Evolutionary conservation across 1,140 invertebrate genomes (phyloP).

Genomic region (Lanistes nyassanus): DNA sequence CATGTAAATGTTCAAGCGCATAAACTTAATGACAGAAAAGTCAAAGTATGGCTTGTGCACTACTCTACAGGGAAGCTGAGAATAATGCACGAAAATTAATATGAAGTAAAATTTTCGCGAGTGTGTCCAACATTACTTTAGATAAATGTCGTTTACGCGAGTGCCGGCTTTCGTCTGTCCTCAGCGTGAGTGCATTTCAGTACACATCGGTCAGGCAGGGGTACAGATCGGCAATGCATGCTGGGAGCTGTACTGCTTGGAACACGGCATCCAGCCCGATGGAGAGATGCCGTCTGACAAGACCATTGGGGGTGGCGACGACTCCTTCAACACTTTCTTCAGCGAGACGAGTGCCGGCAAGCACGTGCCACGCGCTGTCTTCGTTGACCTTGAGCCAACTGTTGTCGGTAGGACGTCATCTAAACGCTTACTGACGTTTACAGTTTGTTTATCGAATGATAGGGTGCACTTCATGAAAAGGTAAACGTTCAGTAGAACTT

Average conservation of each 20-base stretch:
- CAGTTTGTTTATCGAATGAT: too few species aligned
- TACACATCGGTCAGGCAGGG: constrained; percentile 88
- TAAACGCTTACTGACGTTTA: too few species aligned
- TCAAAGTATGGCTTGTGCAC: too few species aligned
- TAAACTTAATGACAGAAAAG: too few species aligned
- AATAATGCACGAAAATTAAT: too few species aligned
- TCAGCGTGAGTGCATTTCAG: constrained; percentile 80
- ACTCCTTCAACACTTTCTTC: constrained; percentile 92
- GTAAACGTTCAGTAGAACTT: too few species aligned
- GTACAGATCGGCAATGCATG: constrained; percentile 76
- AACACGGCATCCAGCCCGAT: constrained; percentile 89
- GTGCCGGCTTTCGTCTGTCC: not conserved
- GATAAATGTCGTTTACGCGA: too few species aligned
- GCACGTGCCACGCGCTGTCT: constrained; percentile 24
- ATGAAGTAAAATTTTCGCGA: too few species aligned
- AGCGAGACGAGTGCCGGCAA: constrained; percentile 79
- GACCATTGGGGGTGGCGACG: constrained; percentile 73
- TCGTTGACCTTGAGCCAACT: constrained; percentile 23
- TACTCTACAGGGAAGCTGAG: too few species aligned
- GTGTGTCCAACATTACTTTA: too few species aligned
- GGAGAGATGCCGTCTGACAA: constrained; percentile 70
- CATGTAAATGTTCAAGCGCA: too few species aligned
- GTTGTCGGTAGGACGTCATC: not conserved
- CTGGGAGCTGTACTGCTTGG: constrained; percentile 86
- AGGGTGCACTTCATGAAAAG: too few species aligned